Base-by-base conservation (phyloP, 1,140 invertebrate genomes). In the Nephila pilipes region DNA sequence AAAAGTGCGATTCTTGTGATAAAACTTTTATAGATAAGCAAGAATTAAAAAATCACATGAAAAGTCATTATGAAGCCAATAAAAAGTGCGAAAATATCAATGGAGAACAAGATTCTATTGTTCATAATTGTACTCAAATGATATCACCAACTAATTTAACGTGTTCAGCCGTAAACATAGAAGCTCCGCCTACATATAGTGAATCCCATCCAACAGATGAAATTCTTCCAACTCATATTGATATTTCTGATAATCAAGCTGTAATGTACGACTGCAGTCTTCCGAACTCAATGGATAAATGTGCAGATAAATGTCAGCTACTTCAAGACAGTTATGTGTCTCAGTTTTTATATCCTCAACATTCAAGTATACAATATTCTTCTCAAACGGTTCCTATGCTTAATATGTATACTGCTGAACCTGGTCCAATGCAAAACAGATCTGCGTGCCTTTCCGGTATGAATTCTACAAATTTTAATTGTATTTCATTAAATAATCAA, bases 1-100 rank as follows among this genome's bases (percentile, higher is more conserved):
- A 99, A 96, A 99, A 98, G 95, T 99, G 98, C 95, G 97, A 98
- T 2, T 98, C 98, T 25, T 99, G 98, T 95, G 97, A 97, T 65
- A 99, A 99, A 95, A 98, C 98, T 20, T 99, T 99, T 96, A 99
- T 98, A 95, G 99, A 99, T 96, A 99, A 98, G 94, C 99, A 98
- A 88, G 99, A 99, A 96, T 96, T 99, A 87, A 99, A 99, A 96
- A 99, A 99, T 36, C 99, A 99, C 95, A 98, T 87, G 63, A 94
- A 91, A 89, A 85, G 16, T 85, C 94, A 94, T 87, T 81, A 80
- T 46, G 79, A 85, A 1, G n/a, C 75, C 4, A n/a, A 46, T 57
- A 85, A 93, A 80, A 87, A 87, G 25, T 57, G 25, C 32, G 55
- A 79, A 63, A 88, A 65, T 38, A 16, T 81, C 29, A 25, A 29